These are phyloP conservation scores for Gari tellinella DNA, from an alignment of 2,888 invertebrate genomes.

Conservation along the genomic window DNA sequence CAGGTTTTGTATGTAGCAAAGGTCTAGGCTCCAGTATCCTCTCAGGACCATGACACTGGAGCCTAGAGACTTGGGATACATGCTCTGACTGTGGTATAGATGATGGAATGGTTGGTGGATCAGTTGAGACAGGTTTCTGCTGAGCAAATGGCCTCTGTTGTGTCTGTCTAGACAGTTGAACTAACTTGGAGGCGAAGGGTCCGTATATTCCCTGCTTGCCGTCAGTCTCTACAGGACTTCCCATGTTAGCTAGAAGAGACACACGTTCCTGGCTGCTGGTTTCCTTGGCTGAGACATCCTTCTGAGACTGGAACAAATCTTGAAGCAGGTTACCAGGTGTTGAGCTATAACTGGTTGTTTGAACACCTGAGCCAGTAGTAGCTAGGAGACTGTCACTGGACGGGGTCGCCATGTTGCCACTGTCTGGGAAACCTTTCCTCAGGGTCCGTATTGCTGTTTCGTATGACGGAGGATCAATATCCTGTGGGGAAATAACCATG, in stretches of 20 bases:
- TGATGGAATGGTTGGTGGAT: background rate
- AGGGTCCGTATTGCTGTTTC: conserved; percentile 59
- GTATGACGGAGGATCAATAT: conserved; percentile 56
- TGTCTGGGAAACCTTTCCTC: too few relatives aligned
- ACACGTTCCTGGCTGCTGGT: conserved; percentile 6
- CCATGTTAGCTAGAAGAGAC: conserved; percentile 41
- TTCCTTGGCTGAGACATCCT: background rate
- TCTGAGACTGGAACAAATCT: too few relatives aligned
- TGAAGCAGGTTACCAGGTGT: too few relatives aligned
- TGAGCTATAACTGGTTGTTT: too few relatives aligned
- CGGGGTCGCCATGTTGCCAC: too few relatives aligned
- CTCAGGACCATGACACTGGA: too few relatives aligned
- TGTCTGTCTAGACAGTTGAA: conserved; percentile 57
- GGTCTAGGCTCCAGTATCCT: too few relatives aligned
- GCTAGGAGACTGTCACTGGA: too few relatives aligned
- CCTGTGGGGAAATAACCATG: conserved; percentile 36
- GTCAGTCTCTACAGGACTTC: conserved; percentile 11
- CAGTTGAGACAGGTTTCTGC: background rate
- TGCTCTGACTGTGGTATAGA: background rate
- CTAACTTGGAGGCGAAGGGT: conserved; percentile 68
- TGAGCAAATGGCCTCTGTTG: conserved; percentile 2
- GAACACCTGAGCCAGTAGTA: too few relatives aligned
- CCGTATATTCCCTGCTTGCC: conserved; percentile 21
- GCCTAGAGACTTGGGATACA: too few relatives aligned
- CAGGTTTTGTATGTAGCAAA: too few relatives aligned